Base-by-base conservation (phyloP, 2,113 vertebrate species). In the Melanostigma gelatinosum region DNA sequence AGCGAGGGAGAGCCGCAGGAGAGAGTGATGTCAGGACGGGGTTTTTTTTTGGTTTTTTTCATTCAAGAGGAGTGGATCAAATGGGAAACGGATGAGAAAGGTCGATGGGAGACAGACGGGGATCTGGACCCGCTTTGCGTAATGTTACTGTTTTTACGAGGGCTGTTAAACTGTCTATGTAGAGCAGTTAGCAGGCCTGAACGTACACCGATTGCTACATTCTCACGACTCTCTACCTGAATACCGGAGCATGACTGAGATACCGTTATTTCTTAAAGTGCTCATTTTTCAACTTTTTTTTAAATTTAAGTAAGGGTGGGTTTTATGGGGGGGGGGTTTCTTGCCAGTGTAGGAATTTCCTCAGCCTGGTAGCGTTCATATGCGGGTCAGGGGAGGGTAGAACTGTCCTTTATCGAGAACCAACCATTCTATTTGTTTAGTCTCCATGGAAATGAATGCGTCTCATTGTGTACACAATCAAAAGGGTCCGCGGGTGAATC, bases 91-190 rank as follows among this genome's bases (percentile, higher is more conserved):
- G 64, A 64, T 71, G 34, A 72, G 66, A 42, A 44, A 75, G 70
- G 60, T 66, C 55, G 58, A 84, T 82, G 70, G 80, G 75, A 90
- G 71, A 73, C 54, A 85, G 75, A 83, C 74, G 22, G 69, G 72
- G 84, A 84, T 91, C 79, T 89, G 87, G 84, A 88, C 61, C 73
- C 36, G 75, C 22, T 85, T 86, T 91, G 77, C 61, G 57, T 80
- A 91, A 89, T 86, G 73, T 85, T 69, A 62, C 54, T 42, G 75
- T 79, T 91, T 91, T 93, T 89, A 91, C 60, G 72, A 79, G 61
- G 24, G 55, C 58, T 82, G 78, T 90, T 92, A 91, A 93, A 89
- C 72, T 63, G 75, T 88, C 84, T 75, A 55, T 79, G 87, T 80
- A 70, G 63, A 83, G 65, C 16, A 52, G 72, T 83, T 93, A 86